These are phyloP conservation scores for Lepidostoma basale DNA, from an alignment of 1,140 invertebrate genomes.

Conservation along the genomic window DNA sequence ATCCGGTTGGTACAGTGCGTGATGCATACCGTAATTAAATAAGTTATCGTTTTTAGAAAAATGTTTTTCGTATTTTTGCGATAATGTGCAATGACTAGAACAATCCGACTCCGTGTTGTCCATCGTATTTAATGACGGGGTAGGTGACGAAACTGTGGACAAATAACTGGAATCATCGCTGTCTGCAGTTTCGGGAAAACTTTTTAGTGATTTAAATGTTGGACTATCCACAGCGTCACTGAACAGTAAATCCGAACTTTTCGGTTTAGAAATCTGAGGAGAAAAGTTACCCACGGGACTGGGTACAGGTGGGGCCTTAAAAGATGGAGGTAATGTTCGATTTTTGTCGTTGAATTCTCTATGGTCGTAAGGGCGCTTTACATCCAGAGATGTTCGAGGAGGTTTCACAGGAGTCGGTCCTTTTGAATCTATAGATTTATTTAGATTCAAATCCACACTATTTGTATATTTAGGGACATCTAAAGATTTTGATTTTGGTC, in stretches of 20 bases:
- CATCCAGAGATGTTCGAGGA: slow-evolving; percentile 37
- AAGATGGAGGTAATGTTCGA: slow-evolving; percentile 37
- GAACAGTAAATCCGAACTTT: slow-evolving; percentile 21
- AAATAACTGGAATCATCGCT: slow-evolving; percentile 84
- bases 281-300: not conserved
- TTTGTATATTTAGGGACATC: slow-evolving; percentile 12
- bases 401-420: slow-evolving; percentile 41
- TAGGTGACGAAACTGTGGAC: slow-evolving; percentile 72
- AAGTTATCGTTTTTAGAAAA: slow-evolving; percentile 21
- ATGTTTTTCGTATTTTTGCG: slow-evolving; percentile 31
- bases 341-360: slow-evolving; percentile 32
- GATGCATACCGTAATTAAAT: slow-evolving; percentile 33
- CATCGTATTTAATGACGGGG: slow-evolving; percentile 57
- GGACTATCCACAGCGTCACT: slow-evolving; percentile 39
- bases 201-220: slow-evolving; percentile 33
- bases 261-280: slow-evolving; percentile 22
- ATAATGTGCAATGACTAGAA: slow-evolving; percentile 47
- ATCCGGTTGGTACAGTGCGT: slow-evolving; percentile 47
- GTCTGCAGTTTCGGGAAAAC: slow-evolving; percentile 63
- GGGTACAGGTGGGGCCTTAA: slow-evolving; percentile 10
- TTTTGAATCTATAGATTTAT: slow-evolving; percentile 27
- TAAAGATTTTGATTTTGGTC: slow-evolving; percentile 44
- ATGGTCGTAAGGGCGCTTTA: slow-evolving; percentile 32
- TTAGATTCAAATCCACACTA: slow-evolving; percentile 11
- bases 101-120: slow-evolving; percentile 56